Percentiles rank a stretch among this genome's conserved stretches.
Evolutionary conservation across 2,797 vertebrate genomes (phyloP).

Genomic region (Scolopax rusticola): DNA sequence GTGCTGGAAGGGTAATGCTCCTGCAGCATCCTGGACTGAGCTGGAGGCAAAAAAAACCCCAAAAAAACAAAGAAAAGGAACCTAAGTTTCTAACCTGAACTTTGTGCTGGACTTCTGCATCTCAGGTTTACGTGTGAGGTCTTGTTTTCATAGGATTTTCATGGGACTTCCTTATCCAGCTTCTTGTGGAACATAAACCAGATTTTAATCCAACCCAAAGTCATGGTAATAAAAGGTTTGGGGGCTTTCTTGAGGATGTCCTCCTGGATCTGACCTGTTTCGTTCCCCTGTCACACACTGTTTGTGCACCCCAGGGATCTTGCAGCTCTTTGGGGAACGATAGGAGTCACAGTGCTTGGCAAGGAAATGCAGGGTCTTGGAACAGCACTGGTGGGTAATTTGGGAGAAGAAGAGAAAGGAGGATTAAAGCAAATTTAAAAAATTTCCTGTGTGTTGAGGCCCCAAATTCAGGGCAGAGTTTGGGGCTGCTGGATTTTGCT

Average conservation of each 20-base stretch:
- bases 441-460: background rate
- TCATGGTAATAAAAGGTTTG: background rate
- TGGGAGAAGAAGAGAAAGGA: background rate
- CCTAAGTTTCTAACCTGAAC: background rate
- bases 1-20: background rate
- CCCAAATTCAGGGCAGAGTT: background rate
- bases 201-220: background rate
- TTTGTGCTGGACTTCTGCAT: background rate
- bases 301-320: background rate
- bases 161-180: background rate
- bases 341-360: background rate
- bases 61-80: background rate
- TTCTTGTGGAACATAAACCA: background rate
- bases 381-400: no score
- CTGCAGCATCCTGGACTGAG: background rate
- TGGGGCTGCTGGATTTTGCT: background rate
- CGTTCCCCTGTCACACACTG: background rate
- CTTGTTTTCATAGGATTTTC: background rate
- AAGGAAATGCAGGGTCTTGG: background rate
- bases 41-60: background rate
- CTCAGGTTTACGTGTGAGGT: background rate
- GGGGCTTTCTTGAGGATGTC: background rate
- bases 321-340: background rate
- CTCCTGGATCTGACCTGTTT: background rate
- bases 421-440: background rate